Conservation (phyloP, 1,140 invertebrate genomes). For the Ridgeia piscesae region DNA sequence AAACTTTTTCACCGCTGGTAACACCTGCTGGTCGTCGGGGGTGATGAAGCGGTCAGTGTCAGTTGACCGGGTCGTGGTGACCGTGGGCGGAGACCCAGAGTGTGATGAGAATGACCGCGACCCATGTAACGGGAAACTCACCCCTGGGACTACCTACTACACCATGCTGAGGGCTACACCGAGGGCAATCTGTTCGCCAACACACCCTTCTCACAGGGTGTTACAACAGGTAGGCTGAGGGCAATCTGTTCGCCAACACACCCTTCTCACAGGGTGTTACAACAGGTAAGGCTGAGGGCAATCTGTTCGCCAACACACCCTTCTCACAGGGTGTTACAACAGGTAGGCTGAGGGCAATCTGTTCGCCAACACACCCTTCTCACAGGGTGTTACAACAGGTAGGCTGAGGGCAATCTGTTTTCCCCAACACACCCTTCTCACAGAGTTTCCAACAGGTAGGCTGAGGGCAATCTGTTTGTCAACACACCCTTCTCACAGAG, state of each 20-base stretch:
- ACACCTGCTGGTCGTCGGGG: not conserved
- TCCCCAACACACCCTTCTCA: not conserved
- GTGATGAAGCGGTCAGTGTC: not conserved
- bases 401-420: not conserved
- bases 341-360: not conserved
- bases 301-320: not conserved
- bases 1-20: not conserved
- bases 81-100: not conserved
- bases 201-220: not conserved
- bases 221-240: conserved; percentile 13
- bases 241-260: not conserved
- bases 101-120: not conserved
- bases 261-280: not conserved
- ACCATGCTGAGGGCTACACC: not conserved
- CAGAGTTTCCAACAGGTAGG: not conserved
- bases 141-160: not conserved
- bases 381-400: not conserved
- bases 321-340: not conserved
- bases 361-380: not conserved
- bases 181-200: conserved; percentile 7
- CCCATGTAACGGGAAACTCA: not conserved
- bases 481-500: too few species aligned
- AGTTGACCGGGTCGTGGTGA: not conserved
- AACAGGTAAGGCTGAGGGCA: not conserved
- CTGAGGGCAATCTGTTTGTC: too few species aligned